Evolutionary conservation across 2,113 vertebrate species (phyloP), one percentile per base, ranked within the genome.

Genomic region (Cynopterus brachyotis): DNA sequence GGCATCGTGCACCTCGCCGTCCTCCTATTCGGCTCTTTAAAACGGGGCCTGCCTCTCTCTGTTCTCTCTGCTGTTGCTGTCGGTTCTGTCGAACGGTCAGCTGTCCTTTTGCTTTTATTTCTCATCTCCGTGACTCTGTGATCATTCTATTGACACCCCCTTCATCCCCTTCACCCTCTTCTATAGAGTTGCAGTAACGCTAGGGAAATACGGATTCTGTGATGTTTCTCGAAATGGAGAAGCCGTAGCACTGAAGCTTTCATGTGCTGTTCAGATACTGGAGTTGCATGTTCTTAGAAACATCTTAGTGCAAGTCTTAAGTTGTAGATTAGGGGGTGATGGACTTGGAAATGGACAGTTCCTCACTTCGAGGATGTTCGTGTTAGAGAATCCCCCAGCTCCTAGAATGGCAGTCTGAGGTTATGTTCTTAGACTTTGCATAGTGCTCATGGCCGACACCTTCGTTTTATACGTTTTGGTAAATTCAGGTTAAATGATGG

Each of bases 321-420:
- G 40, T 92, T 94, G 28, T 95, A 15, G 62, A 91, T 92, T 83
- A 92, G 55, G 75, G 28, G 40, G 67, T 69, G 67, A 92, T n/a
- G 92, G 83, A 84, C 37, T n/a, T 59, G 89, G 96, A 90, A 62
- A 70, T 62, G 91, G 82, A 96, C 85, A 91, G 35, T 78, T 96
- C 94, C 75, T 84, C 80, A 75, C 83, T 87, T 83, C 57, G 40
- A 93, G 62, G 87, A 93, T 86, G 55, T 11, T 30, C 55, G 11
- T 95, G 67, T 73, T 97, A 81, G 47, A 69, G 53, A 93, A 62
- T 95, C 70, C 88, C 64, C 81, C 73, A 92, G 19, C 87, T 93
- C 96, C 92, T 92, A 57, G 96, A 96, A 67, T 80, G 89, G 67
- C 73, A 93, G 13, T 40, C 72, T 59, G 57, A 80, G 83, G n/a